Evolutionary conservation across 2,888 invertebrate genomes (phyloP).

Genomic region (Panopea generosa): DNA sequence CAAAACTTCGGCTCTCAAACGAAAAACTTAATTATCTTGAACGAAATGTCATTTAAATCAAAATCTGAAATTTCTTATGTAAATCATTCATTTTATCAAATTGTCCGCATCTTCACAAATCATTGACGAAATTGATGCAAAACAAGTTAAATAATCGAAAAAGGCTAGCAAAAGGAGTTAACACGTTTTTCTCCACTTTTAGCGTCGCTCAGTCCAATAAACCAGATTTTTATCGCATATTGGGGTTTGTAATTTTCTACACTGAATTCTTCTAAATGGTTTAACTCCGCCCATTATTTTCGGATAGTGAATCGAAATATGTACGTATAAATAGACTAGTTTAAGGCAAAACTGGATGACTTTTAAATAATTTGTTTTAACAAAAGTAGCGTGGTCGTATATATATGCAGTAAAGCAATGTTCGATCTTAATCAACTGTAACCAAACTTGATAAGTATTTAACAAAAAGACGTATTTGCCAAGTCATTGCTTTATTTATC

Average conservation of each 20-base stretch:
- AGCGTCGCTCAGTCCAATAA: conserved; percentile 24
- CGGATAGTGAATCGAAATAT: not conserved
- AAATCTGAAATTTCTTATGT: conserved; percentile 19
- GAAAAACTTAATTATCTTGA: conserved; percentile 13
- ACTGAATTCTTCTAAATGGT: conserved; percentile 26
- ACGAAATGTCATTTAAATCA: conserved; percentile 3
- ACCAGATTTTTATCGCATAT: conserved; percentile 34
- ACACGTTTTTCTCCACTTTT: conserved; percentile 21
- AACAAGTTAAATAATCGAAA: conserved; percentile 9
- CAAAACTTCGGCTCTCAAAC: too few relatives aligned
- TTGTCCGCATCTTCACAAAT: conserved; percentile 19
- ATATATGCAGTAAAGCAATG: too few relatives aligned
- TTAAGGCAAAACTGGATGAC: too few relatives aligned
- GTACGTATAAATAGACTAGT: too few relatives aligned
- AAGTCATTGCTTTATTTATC: conserved; percentile 11
- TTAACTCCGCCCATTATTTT: conserved; percentile 21
- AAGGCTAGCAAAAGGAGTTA: conserved; percentile 18
- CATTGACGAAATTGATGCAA: conserved; percentile 11
- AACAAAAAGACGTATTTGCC: too few relatives aligned
- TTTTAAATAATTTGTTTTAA: too few relatives aligned
- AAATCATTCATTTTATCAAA: conserved; percentile 20
- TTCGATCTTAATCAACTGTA: too few relatives aligned
- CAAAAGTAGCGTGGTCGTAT: too few relatives aligned
- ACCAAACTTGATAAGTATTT: too few relatives aligned
- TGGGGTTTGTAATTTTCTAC: conserved; percentile 21